A percentile compares a stretch with the other conserved stretches of the same genome.
Evolutionary conservation across 23 tunicate genomes (phyloP).

Genomic region (Ascidia mentula): DNA sequence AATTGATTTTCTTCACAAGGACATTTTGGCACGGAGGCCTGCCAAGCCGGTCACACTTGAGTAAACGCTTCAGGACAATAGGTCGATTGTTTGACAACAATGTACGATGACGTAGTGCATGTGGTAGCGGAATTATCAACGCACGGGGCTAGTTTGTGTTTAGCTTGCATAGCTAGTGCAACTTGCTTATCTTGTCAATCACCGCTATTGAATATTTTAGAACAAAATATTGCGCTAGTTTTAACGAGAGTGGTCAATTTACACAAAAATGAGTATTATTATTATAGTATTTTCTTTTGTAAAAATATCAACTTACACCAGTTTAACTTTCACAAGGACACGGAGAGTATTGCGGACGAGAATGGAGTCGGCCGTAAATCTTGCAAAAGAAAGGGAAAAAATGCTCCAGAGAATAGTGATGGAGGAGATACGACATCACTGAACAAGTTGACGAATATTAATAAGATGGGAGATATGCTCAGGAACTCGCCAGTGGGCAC

Average conservation of each 20-base stretch:
- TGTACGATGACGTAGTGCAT: background rate
- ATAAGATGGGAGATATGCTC: constrained; percentile 47
- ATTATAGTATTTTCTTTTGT: too few species aligned
- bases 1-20: background rate
- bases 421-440: constrained; percentile 26
- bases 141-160: too few species aligned
- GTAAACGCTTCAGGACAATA: constrained; percentile 32
- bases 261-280: too few species aligned
- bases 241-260: too few species aligned
- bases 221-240: too few species aligned
- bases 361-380: background rate
- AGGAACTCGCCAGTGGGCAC: constrained; percentile 78
- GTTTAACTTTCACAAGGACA: too few species aligned
- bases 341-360: background rate
- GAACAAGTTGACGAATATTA: constrained; percentile 16
- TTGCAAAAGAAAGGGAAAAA: constrained; percentile 21
- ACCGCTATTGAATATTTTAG: too few species aligned
- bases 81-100: constrained; percentile 25
- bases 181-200: too few species aligned
- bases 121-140: too few species aligned
- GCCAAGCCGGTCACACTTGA: constrained; percentile 26
- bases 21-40: constrained; percentile 14
- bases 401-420: background rate
- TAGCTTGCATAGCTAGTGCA: too few species aligned
- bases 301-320: too few species aligned